A percentile compares a stretch with the other conserved stretches of the same genome.
Conservation (phyloP, 2,888 invertebrate genomes). For the Cerastoderma edule region DNA sequence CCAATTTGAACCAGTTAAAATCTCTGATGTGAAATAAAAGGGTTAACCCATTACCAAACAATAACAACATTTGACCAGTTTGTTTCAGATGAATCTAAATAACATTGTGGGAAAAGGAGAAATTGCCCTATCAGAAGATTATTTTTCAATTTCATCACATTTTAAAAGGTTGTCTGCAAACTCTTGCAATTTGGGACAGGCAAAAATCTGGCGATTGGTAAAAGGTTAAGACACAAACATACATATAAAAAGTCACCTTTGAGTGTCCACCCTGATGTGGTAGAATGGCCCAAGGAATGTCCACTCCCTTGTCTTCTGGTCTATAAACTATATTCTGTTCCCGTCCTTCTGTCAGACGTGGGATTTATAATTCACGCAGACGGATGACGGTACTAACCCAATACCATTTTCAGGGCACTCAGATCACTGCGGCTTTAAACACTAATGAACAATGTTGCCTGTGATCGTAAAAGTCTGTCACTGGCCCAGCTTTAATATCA, state of each 20-base stretch:
- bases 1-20: too few species aligned
- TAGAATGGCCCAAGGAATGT: not conserved
- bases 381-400: constrained; percentile 6
- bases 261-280: not conserved
- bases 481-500: constrained; percentile 20
- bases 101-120: too few species aligned
- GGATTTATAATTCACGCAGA: constrained; percentile 13
- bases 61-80: too few species aligned
- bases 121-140: too few species aligned
- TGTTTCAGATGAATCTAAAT: too few species aligned
- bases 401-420: constrained; percentile 6
- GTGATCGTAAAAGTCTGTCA: constrained; percentile 36
- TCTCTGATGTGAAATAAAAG: too few species aligned
- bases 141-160: too few species aligned
- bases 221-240: too few species aligned
- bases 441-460: constrained; percentile 33
- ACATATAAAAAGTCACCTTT: not conserved
- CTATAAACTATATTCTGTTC: not conserved
- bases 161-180: too few species aligned
- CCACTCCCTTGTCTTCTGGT: constrained; percentile 2
- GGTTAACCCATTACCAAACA: too few species aligned
- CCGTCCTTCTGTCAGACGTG: constrained; percentile 1
- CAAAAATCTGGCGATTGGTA: too few species aligned
- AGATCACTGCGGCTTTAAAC: constrained; percentile 34
- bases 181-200: too few species aligned